These are phyloP conservation scores for Hybognathus amarus DNA, from an alignment of 2,797 vertebrate species.

Conservation along the genomic window DNA sequence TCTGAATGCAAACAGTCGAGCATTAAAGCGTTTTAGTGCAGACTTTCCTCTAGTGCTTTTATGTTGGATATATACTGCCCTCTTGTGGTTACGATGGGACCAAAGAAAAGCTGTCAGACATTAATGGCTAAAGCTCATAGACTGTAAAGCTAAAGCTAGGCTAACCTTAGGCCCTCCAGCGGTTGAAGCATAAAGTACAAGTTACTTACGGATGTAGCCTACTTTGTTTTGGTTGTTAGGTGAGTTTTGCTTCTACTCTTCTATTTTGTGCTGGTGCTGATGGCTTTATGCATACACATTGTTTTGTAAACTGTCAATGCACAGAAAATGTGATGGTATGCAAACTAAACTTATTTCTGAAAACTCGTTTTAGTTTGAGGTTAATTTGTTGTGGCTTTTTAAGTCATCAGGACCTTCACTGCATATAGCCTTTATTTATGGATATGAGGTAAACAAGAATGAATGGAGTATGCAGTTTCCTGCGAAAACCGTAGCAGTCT, in stretches of 20 bases:
- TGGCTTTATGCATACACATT: background rate
- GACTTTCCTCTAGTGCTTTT: background rate
- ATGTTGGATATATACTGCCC: conserved; percentile 13
- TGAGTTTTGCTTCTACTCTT: background rate
- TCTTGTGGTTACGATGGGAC: background rate
- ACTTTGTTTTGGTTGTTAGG: background rate
- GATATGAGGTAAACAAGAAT: background rate
- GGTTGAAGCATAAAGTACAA: background rate
- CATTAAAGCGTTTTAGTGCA: background rate
- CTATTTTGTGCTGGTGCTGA: background rate
- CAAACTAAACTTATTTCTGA: background rate
- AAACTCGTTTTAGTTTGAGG: background rate
- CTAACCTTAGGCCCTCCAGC: background rate
- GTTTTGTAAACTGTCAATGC: background rate
- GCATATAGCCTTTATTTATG: background rate
- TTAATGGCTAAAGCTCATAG: background rate
- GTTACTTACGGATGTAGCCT: too few species aligned
- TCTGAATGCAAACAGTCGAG: background rate
- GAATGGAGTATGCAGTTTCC: background rate
- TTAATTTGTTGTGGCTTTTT: background rate
- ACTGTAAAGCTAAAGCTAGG: background rate
- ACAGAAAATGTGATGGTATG: background rate
- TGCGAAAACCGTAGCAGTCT: background rate
- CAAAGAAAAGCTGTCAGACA: background rate
- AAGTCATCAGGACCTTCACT: background rate